Evolutionary conservation across 92 coral and sea anemone species (phyloP).

Genomic region (Muricea muricata): DNA sequence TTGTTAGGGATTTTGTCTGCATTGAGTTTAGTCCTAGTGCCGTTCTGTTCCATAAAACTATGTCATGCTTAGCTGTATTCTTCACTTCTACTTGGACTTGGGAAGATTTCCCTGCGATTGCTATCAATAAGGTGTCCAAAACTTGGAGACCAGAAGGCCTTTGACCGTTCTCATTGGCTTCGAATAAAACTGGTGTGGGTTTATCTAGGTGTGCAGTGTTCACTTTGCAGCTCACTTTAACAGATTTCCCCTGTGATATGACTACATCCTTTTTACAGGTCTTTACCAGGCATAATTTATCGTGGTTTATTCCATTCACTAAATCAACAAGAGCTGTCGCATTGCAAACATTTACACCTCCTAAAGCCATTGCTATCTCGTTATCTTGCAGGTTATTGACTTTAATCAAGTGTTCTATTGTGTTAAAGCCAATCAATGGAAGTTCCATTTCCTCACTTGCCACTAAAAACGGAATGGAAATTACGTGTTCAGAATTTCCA

Average conservation of each 20-base stretch:
- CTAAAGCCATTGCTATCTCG: slow-evolving; percentile 23
- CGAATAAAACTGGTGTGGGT: slow-evolving; percentile 71
- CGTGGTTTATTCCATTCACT: slow-evolving; percentile 1
- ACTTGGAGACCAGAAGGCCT: slow-evolving; percentile 66
- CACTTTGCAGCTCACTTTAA: too few relatives aligned
- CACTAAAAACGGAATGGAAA: slow-evolving; percentile 58
- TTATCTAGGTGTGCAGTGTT: slow-evolving; percentile 65
- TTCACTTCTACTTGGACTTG: neutral
- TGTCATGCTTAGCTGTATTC: slow-evolving; percentile 69
- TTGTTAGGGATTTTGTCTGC: too few relatives aligned
- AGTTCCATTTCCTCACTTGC: neutral
- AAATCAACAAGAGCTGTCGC: slow-evolving; percentile 50
- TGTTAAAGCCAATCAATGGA: slow-evolving; percentile 18
- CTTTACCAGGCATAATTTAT: slow-evolving; percentile 35
- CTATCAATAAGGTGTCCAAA: slow-evolving; percentile 42
- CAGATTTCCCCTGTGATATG: slow-evolving; percentile 36
- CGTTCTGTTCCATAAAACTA: neutral
- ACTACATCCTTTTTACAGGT: neutral
- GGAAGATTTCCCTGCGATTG: neutral
- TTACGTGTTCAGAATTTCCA: slow-evolving; percentile 35
- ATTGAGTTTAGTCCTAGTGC: slow-evolving; percentile 41
- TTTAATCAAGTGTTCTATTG: slow-evolving; percentile 25
- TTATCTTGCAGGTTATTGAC: neutral
- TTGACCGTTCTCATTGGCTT: slow-evolving; percentile 60
- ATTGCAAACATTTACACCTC: neutral